Conservation (phyloP, 2,888 invertebrate species). For the Drosophila prostipennis region DNA sequence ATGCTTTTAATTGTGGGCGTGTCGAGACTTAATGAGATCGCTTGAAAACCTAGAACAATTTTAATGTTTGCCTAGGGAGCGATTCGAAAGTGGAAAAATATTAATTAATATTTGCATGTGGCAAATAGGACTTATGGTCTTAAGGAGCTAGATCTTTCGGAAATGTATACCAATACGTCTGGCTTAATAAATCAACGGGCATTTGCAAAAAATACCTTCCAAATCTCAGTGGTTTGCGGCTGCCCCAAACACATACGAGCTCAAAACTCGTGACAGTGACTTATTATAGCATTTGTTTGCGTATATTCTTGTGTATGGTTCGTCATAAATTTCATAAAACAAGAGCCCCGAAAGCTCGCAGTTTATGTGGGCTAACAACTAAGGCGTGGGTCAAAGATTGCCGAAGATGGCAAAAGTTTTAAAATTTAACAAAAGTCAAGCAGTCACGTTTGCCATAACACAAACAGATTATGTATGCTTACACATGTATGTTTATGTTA, state of each 20-base stretch:
- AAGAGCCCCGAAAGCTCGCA: conserved; percentile 37
- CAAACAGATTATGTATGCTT: not conserved
- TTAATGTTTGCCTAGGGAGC: conserved; percentile 41
- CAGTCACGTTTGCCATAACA: not conserved
- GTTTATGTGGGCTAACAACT: conserved; percentile 1
- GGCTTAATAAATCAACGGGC: conserved; percentile 63
- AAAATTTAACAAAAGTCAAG: conserved; percentile 7
- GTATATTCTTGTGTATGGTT: conserved; percentile 27
- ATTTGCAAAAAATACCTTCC: conserved; percentile 57
- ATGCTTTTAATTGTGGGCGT: conserved; percentile 67
- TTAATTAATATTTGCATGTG: conserved; percentile 37
- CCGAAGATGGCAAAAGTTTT: not conserved
- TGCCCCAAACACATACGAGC: conserved; percentile 15
- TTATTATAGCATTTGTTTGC: conserved; percentile 56
- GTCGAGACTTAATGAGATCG: conserved; percentile 57
- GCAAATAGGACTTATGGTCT: conserved; percentile 3
- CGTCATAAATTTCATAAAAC: conserved; percentile 66
- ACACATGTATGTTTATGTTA: not conserved
- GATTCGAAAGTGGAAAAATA: conserved; percentile 30
- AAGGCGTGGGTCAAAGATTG: conserved; percentile 1
- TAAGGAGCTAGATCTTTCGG: not conserved
- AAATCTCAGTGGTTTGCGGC: conserved; percentile 43
- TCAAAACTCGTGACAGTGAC: conserved; percentile 67
- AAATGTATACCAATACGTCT: conserved; percentile 36
- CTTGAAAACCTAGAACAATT: conserved; percentile 13